Base-by-base conservation (phyloP, 2,888 invertebrate species). In the Tipula lateralis region DNA sequence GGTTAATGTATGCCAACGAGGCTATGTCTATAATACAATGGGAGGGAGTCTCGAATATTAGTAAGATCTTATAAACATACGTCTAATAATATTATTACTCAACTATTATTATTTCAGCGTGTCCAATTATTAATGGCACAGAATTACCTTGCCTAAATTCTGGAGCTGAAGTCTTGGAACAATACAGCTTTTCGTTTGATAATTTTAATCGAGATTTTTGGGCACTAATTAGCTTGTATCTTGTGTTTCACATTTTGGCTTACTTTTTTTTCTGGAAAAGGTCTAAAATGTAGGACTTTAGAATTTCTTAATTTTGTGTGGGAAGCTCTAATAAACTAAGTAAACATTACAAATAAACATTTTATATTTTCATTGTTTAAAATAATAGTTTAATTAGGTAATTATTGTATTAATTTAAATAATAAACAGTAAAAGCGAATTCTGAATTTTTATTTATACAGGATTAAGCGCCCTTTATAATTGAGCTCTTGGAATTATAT, bases 1-100 rank as follows among this genome's bases (percentile, higher is more conserved):
- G 96, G 96, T 91, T 96, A 87, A 93, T 96, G 92, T 96, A 96
- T 89, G 95, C 96, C 12, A 96, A 95, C 87, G 96, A 96, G 91
- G 94, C 95, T 0, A 92, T 96, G 91, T 94, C 94, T 84, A 94
- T 96, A 86, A 90, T 95, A 13, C 96, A 96, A 88, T 96, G 96
- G 97, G 91, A 93, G 84, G 94, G 93, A 12, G 92, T 96, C 1
- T 91, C 92, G 85, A 90, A 90, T 86, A 90, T 90, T 44, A 89
- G 90, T 90, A 86, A 87, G 88, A 87, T n/a, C n/a, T n/a, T n/a
- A 2, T 24, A 36, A 6, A 50, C 13, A 84, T 5, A 2, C 13
- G 24, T 19, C 39, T 66, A 66, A 34, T 32, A 7, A 29, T 81
- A 81, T 29, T 4, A 29, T 29, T 81, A 13, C 29, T 29, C 7